These are phyloP conservation scores for Leguminivora glycinivorella DNA, from an alignment of 1,140 invertebrate species.

Conservation along the genomic window DNA sequence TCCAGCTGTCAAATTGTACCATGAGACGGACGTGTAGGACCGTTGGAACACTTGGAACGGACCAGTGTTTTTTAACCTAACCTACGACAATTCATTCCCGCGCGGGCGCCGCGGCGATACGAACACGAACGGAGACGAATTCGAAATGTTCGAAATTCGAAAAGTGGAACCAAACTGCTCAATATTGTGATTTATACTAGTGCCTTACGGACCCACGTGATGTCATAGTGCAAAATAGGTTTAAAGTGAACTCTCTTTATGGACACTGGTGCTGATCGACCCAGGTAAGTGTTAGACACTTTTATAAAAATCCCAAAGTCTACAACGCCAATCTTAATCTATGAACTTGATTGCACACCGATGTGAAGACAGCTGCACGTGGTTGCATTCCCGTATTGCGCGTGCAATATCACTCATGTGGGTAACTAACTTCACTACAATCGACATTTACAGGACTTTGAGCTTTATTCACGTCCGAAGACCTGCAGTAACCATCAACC, in stretches of 20 bases:
- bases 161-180: constrained; percentile 55
- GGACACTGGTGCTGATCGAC: constrained; percentile 60
- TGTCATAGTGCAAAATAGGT: constrained; percentile 66
- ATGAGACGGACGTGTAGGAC: constrained; percentile 45
- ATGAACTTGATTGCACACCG: constrained; percentile 72
- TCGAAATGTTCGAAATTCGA: constrained; percentile 46
- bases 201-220: constrained; percentile 65
- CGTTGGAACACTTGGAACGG: constrained; percentile 68
- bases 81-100: constrained; percentile 75
- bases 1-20: constrained; percentile 56
- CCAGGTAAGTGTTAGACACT: constrained; percentile 35
- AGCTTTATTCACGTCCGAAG: constrained; percentile 41
- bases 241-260: constrained; percentile 53
- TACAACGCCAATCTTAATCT: constrained; percentile 73
- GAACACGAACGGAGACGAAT: constrained; percentile 31
- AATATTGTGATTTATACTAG: constrained; percentile 73
- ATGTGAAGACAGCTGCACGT: constrained; percentile 53
- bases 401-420: constrained; percentile 52
- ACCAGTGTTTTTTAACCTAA: constrained; percentile 69
- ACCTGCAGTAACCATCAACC: too few species aligned
- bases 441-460: constrained; percentile 41
- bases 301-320: constrained; percentile 33
- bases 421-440: constrained; percentile 42
- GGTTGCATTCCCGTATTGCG: constrained; percentile 62
- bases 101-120: constrained; percentile 60